Percentiles rank a stretch among this genome's conserved stretches.
phyloP scores from a whole-genome alignment of 2,888 invertebrate genomes.

The Drosophila heteroneura region DNA sequence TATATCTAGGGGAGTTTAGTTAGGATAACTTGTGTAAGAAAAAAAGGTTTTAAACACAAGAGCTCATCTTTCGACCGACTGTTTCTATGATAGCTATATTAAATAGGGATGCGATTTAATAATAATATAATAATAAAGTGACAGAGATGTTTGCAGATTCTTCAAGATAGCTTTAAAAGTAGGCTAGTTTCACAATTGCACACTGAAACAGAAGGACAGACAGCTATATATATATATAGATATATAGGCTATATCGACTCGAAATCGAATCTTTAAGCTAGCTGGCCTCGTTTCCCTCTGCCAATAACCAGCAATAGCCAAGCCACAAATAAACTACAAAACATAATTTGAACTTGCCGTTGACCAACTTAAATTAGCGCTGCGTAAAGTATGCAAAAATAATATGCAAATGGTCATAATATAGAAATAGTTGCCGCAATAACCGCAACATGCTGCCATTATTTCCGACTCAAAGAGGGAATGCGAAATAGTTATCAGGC shows the following conservation, averaged over 20 bases:
- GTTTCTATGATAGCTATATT: neutral
- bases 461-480: constrained; percentile 37
- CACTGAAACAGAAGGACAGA: neutral
- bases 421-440: constrained; percentile 43
- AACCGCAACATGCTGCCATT: constrained; percentile 54
- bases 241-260: neutral
- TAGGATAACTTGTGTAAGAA: too few relatives aligned
- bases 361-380: constrained; percentile 47
- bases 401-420: constrained; percentile 34
- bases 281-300: neutral
- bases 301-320: neutral
- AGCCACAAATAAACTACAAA: constrained; percentile 4
- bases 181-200: neutral
- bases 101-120: neutral
- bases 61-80: neutral
- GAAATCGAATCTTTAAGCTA: neutral
- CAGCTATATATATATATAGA: neutral
- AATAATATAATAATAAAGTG: neutral
- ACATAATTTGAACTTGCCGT: constrained; percentile 39
- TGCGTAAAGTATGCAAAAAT: constrained; percentile 22
- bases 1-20: too few relatives aligned
- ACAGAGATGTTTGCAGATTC: neutral
- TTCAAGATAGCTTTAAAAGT: too few relatives aligned
- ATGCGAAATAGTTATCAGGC: constrained; percentile 53
- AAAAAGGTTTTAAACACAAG: neutral